These are phyloP conservation scores for Lophius piscatorius DNA, from an alignment of 2,113 vertebrate species.

Conservation along the genomic window DNA sequence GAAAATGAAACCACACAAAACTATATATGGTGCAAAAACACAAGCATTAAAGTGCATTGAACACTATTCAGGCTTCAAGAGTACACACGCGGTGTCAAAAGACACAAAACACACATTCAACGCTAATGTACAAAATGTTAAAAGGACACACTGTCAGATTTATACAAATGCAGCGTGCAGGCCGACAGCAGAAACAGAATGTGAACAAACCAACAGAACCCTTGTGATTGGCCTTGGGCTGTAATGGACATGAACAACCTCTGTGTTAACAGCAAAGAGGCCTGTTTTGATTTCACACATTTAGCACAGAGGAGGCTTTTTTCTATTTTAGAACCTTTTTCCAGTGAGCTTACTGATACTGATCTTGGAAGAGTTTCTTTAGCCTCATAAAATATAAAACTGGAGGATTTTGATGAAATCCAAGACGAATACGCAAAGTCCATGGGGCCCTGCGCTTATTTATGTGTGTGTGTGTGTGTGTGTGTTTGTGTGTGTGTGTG, in stretches of 20 bases:
- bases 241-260: conserved; percentile 58
- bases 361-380: conserved; percentile 5
- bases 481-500: too few relatives aligned
- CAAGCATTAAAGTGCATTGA: too few relatives aligned
- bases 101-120: conserved; percentile 8
- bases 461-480: neutral
- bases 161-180: conserved; percentile 30
- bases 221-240: conserved; percentile 59
- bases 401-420: conserved; percentile 13
- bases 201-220: conserved; percentile 30
- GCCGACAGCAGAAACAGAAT: conserved; percentile 37
- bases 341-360: conserved; percentile 41
- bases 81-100: neutral
- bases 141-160: conserved; percentile 35
- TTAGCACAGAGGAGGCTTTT: conserved; percentile 21
- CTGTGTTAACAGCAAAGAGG: conserved; percentile 47
- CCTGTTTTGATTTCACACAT: conserved; percentile 47
- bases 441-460: too few relatives aligned
- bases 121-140: conserved; percentile 19
- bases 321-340: neutral
- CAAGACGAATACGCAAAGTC: conserved; percentile 11
- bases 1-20: too few relatives aligned
- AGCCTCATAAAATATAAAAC: conserved; percentile 2
- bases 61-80: too few relatives aligned
- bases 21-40: too few relatives aligned